Evolutionary conservation across 2,113 vertebrate species (phyloP), one percentile per base, ranked within the genome.

Genomic region (Ageneiosus marmoratus): DNA sequence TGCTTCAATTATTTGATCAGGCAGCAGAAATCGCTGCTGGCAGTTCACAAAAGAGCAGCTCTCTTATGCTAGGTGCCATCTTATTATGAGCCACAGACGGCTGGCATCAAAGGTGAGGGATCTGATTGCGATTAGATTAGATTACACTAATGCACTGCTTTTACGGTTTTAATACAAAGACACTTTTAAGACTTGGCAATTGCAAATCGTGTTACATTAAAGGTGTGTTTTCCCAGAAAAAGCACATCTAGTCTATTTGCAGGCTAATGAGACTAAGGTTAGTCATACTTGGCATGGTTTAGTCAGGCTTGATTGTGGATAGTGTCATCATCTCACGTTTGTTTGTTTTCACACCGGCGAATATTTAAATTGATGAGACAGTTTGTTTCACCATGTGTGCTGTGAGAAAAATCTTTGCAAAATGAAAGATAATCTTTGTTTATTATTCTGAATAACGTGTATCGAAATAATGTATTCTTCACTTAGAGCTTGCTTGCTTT

Each of bases 1-100:
- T 73, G 69, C 50, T 46, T 55, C 81, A 55, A 73, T 69, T 73
- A 84, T 56, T 79, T 55, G 53, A 81, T 69, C 79, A 84, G 73
- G 69, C 72, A 29, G 34, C 44, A 37, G 53, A 44, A 82, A 53
- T 60, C 12, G 20, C 79, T 13, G 18, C 60, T 9, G 55, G 83
- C 65, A 29, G 37, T 53, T 29, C 9, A 70, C 37, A 41, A 41
- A 75, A 63, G 60, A 82, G 65, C 76, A 79, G 44, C 41, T 65
- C 51, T n/a, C 77, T 82, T 69, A 84, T 44, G 48, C 60, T 67
- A 67, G 60, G 51, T 60, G 56, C 44, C 56, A 32, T 48, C 44
- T 51, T 51, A 37, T 75, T 51, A 65, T 4, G 12, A 82, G 32
- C 73, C 32, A n/a, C 63, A 75, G 55, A 79, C 41, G 8, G 55